Evolutionary conservation across 2,888 invertebrate species (phyloP).

Genomic region (Nomada fabriciana): DNA sequence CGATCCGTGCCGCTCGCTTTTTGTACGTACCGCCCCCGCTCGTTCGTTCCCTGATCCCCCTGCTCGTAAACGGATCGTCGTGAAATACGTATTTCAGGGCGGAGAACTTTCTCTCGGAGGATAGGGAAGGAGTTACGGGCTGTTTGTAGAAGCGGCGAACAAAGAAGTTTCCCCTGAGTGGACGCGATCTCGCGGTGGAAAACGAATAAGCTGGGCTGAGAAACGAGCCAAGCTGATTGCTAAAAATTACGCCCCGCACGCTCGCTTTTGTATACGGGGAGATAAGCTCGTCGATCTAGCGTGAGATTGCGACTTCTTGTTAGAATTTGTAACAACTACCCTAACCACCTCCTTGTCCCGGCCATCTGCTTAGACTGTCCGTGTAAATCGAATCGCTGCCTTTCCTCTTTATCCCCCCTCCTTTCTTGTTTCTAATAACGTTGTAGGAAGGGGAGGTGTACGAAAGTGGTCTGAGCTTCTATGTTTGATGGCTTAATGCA

Average conservation of each 20-base stretch:
- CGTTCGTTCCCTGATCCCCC: not conserved
- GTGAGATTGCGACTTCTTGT: slow-evolving; percentile 58
- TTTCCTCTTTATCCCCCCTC: not conserved
- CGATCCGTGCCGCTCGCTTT: not conserved
- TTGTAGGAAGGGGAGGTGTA: not conserved
- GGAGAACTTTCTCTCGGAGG: slow-evolving; percentile 10
- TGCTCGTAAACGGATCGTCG: slow-evolving; percentile 2
- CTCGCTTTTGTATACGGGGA: slow-evolving; percentile 27
- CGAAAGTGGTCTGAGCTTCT: slow-evolving; percentile 7
- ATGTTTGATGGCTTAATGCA: not conserved
- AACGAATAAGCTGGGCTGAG: slow-evolving; percentile 39
- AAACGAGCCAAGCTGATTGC: slow-evolving; percentile 62
- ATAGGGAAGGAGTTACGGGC: slow-evolving; percentile 40
- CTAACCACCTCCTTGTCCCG: not conserved
- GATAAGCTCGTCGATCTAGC: slow-evolving; percentile 56
- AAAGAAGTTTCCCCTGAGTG: slow-evolving; percentile 49
- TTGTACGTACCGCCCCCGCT: too few relatives aligned
- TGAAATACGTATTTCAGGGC: slow-evolving; percentile 9
- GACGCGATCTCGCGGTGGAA: slow-evolving; percentile 62
- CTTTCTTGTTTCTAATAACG: not conserved
- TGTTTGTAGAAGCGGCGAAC: slow-evolving; percentile 31
- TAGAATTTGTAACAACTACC: slow-evolving; percentile 40
- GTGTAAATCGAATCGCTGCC: slow-evolving; percentile 11
- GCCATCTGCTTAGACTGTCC: slow-evolving; percentile 35
- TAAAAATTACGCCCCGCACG: slow-evolving; percentile 64